phyloP scores from a whole-genome alignment of 2,888 invertebrate genomes.

The Lasioglossum villosulum region DNA sequence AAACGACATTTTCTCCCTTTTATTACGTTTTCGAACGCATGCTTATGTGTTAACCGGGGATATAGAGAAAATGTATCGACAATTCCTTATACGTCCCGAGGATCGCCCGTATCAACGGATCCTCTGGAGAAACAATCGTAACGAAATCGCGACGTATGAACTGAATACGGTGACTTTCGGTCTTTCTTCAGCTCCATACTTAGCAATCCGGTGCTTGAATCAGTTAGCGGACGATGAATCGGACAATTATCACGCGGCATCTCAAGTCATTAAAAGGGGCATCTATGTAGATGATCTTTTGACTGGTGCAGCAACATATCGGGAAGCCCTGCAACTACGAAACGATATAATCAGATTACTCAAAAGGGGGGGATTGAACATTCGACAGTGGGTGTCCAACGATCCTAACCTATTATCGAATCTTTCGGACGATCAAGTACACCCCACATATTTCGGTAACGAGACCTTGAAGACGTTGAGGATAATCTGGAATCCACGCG shows the following conservation, averaged over 20 bases:
- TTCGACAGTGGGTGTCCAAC: not conserved
- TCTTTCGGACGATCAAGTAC: not conserved
- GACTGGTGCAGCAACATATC: not conserved
- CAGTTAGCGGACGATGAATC: not conserved
- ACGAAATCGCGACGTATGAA: not conserved
- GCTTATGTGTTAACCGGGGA: conserved; percentile 3
- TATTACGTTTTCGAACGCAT: not conserved
- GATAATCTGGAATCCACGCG: not conserved
- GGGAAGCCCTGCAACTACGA: too few relatives aligned
- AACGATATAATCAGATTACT: not conserved
- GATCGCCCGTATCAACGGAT: not conserved
- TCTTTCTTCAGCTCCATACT: not conserved
- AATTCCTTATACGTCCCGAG: too few relatives aligned
- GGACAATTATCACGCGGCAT: not conserved
- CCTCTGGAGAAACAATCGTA: not conserved
- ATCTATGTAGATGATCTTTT: not conserved
- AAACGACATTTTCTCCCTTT: not conserved
- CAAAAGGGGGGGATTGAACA: not conserved
- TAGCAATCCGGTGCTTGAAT: not conserved
- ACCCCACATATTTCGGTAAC: not conserved
- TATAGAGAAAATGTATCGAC: conserved; percentile 16
- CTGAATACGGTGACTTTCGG: not conserved
- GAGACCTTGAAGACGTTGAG: not conserved
- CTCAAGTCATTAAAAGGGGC: not conserved
- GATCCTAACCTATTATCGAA: not conserved